Percentiles rank a stretch among this genome's conserved stretches.
Evolutionary conservation across 2,113 vertebrate genomes (phyloP).

Genomic region (Clarias macrocephalus): DNA sequence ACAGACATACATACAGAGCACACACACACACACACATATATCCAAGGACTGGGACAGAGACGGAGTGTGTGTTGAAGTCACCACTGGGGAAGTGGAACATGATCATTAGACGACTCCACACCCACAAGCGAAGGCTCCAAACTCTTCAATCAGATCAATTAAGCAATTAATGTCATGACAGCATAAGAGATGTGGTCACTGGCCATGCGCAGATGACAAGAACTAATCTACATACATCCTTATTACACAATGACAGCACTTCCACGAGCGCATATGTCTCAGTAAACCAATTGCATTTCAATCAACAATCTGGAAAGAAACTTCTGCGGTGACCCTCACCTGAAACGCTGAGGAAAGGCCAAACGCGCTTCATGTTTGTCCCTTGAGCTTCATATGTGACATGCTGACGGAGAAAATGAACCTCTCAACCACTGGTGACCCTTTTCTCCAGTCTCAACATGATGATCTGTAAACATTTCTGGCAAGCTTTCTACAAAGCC

Average conservation of each 20-base stretch:
- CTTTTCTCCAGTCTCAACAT: neutral
- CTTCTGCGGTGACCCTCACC: conserved; percentile 21
- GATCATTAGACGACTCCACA: conserved; percentile 79
- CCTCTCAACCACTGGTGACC: neutral
- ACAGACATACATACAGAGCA: conserved; percentile 38
- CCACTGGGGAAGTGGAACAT: conserved; percentile 75
- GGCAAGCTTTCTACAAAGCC: neutral
- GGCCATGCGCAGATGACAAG: conserved; percentile 68
- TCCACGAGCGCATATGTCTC: conserved; percentile 23
- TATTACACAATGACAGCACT: conserved; percentile 23
- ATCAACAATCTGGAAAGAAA: neutral
- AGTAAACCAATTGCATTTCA: conserved; percentile 22
- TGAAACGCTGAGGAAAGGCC: neutral
- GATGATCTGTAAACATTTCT: neutral
- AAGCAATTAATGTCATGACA: conserved; percentile 76
- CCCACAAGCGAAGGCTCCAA: conserved; percentile 73
- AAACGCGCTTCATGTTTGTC: neutral
- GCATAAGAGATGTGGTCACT: conserved; percentile 73
- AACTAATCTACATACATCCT: conserved; percentile 27
- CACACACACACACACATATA: conserved; percentile 21
- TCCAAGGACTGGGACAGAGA: conserved; percentile 43
- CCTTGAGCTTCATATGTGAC: neutral
- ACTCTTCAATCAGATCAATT: conserved; percentile 79
- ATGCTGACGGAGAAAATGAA: neutral
- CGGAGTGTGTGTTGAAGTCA: conserved; percentile 72